Conservation (phyloP, 1,140 invertebrate genomes). For the Cryptotermes secundus region DNA sequence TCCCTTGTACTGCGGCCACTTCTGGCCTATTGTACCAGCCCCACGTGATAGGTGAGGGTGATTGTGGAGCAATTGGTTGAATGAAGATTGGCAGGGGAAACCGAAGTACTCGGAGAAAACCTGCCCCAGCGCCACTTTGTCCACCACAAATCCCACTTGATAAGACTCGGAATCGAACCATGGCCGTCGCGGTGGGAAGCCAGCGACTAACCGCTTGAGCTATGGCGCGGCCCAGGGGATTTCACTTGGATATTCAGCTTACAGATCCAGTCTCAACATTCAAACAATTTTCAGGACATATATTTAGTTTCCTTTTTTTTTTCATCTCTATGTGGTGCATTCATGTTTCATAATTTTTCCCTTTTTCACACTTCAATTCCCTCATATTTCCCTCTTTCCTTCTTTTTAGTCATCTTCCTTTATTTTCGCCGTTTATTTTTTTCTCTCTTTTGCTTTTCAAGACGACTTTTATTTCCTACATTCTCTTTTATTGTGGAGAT, state of each 20-base stretch:
- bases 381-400: neutral
- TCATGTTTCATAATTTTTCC: neutral
- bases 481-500: neutral
- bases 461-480: neutral
- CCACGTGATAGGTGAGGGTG: too few species aligned
- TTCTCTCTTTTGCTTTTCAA: neutral
- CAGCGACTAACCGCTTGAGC: too few species aligned
- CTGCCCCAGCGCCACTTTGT: too few species aligned
- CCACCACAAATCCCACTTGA: too few species aligned
- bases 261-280: neutral
- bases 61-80: too few species aligned
- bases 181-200: too few species aligned
- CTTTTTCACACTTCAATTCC: neutral
- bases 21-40: too few species aligned
- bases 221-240: too few species aligned
- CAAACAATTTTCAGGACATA: neutral
- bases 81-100: too few species aligned
- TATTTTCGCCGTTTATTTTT: neutral
- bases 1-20: too few species aligned
- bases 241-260: neutral
- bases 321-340: neutral
- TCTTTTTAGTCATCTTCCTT: neutral
- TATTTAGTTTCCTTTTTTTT: neutral
- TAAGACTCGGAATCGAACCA: too few species aligned
- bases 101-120: too few species aligned